Evolutionary conservation across 2,888 invertebrate species (phyloP).

Genomic region (Heliconius charithonia): DNA sequence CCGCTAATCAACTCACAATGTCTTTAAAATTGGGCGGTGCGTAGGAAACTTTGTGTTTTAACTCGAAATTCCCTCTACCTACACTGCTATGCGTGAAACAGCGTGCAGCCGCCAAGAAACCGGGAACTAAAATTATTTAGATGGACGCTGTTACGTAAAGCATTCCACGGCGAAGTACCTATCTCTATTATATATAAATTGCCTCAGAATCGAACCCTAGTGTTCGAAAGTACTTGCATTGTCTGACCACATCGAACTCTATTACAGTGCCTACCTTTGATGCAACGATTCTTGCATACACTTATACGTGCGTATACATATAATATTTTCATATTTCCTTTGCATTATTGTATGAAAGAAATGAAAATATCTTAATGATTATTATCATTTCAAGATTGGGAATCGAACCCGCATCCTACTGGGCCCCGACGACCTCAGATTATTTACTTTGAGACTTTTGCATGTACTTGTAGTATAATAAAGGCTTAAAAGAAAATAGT

Average conservation of each 20-base stretch:
- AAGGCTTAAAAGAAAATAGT: too few relatives aligned
- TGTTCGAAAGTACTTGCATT: slow-evolving; percentile 9
- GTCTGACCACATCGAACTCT: slow-evolving; percentile 25
- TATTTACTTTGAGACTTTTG: too few relatives aligned
- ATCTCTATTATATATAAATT: slow-evolving; percentile 50
- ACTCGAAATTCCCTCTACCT: too few relatives aligned
- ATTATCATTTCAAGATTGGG: too few relatives aligned
- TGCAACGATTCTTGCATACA: background rate
- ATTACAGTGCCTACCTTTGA: slow-evolving; percentile 11
- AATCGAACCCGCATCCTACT: too few relatives aligned
- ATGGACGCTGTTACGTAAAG: slow-evolving; percentile 44
- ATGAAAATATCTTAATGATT: too few relatives aligned
- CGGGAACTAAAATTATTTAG: background rate
- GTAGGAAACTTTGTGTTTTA: too few relatives aligned
- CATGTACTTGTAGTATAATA: too few relatives aligned
- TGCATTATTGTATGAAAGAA: background rate
- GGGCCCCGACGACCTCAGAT: too few relatives aligned
- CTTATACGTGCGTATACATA: background rate
- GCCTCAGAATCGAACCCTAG: slow-evolving; percentile 40
- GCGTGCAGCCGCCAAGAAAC: background rate
- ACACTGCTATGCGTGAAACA: too few relatives aligned
- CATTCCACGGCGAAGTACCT: slow-evolving; percentile 48
- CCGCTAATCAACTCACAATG: too few relatives aligned
- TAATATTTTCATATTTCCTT: background rate
- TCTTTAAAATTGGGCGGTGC: too few relatives aligned